These are phyloP conservation scores for Anadara kagoshimensis DNA, from an alignment of 1,140 invertebrate species.

Conservation along the genomic window DNA sequence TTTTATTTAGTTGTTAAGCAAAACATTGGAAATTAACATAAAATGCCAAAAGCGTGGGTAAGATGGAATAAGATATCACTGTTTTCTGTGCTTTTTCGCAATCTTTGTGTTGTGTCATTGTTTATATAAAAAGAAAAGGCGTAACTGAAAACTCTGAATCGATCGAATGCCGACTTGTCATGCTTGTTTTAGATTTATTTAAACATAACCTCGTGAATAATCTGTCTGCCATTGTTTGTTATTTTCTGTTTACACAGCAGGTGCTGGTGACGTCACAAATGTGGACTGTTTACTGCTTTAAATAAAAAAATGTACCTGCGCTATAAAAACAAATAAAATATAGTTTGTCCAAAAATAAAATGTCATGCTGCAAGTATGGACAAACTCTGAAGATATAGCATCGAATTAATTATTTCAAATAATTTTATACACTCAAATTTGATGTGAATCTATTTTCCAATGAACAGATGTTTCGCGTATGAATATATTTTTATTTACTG, in stretches of 20 bases:
- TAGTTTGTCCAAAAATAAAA: not conserved
- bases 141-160: too few relatives aligned
- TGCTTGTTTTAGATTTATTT: slow-evolving; percentile 5
- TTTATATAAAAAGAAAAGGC: too few relatives aligned
- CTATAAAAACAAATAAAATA: slow-evolving; percentile 27
- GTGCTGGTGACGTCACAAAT: slow-evolving; percentile 65
- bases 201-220: not conserved
- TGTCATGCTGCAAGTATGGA: too few relatives aligned
- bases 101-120: too few relatives aligned
- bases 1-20: too few relatives aligned
- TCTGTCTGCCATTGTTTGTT: slow-evolving; percentile 57
- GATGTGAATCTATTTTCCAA: slow-evolving; percentile 3
- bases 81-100: too few relatives aligned
- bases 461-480: slow-evolving; percentile 46
- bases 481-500: slow-evolving; percentile 66
- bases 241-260: slow-evolving; percentile 68
- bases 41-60: too few relatives aligned
- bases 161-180: too few relatives aligned
- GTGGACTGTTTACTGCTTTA: slow-evolving; percentile 39
- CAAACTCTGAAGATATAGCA: too few relatives aligned
- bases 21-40: too few relatives aligned
- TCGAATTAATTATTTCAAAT: not conserved
- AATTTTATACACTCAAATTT: not conserved
- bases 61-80: too few relatives aligned
- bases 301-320: slow-evolving; percentile 55